Percentiles rank a stretch among this genome's conserved stretches.
These are phyloP conservation scores for Sphyrna mokarran DNA, from an alignment of 2,113 vertebrate species.

Conservation along the genomic window DNA sequence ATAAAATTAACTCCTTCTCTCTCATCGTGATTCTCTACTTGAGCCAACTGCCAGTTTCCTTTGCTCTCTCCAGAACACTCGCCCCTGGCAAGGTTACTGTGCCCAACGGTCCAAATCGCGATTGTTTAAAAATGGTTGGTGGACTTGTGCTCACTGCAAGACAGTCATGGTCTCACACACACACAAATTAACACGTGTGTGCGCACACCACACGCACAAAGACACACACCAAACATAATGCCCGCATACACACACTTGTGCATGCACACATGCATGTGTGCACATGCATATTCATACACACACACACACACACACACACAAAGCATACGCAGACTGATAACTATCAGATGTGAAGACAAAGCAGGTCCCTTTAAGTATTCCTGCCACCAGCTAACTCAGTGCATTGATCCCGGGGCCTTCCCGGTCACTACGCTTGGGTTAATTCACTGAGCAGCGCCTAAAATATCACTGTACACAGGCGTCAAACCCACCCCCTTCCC, in stretches of 20 bases:
- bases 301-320: too few relatives aligned
- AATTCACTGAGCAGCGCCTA: not conserved
- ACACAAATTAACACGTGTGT: too few relatives aligned
- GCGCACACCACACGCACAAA: too few relatives aligned
- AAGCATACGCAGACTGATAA: not conserved
- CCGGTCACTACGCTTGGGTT: not conserved
- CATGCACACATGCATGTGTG: too few relatives aligned
- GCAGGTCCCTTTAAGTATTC: too few relatives aligned
- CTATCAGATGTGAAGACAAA: not conserved
- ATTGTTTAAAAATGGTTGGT: not conserved
- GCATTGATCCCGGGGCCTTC: not conserved
- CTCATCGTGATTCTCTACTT: not conserved
- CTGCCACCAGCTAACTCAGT: not conserved
- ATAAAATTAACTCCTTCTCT: not conserved
- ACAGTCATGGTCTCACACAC: not conserved
- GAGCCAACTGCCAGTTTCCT: not conserved
- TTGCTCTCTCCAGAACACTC: not conserved
- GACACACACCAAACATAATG: too few relatives aligned
- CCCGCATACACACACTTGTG: too few relatives aligned
- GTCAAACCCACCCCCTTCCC: not conserved
- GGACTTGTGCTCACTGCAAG: not conserved
- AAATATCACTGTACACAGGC: not conserved
- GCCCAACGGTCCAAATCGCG: not conserved
- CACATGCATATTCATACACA: too few relatives aligned
- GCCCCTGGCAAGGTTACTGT: not conserved